phyloP scores from a whole-genome alignment of 2,113 vertebrate species.

The Bungarus multicinctus region DNA sequence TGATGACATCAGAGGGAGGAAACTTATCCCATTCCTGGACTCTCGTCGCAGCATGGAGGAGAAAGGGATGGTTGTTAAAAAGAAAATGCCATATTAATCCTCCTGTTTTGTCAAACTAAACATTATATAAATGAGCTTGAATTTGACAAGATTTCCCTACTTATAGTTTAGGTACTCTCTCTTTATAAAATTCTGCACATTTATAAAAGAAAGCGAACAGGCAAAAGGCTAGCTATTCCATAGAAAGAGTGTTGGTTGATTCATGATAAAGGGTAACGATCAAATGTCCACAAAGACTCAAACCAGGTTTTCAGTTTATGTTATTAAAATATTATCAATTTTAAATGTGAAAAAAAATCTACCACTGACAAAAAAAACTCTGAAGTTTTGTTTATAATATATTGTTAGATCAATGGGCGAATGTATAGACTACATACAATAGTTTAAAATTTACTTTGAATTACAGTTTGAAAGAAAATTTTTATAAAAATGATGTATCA shows the following conservation, averaged over 20 bases:
- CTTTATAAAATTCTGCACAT: neutral
- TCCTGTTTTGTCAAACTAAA: too few species aligned
- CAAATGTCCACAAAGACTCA: neutral
- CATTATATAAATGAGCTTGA: too few species aligned
- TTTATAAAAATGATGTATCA: too few species aligned
- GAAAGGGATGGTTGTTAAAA: constrained; percentile 26
- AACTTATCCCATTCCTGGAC: too few species aligned
- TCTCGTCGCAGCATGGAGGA: neutral
- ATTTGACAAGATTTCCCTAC: too few species aligned
- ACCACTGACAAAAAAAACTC: neutral
- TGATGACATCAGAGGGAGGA: too few species aligned
- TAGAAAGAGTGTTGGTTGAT: neutral
- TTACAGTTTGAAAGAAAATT: too few species aligned
- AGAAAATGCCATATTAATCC: neutral
- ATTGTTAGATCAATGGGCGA: too few species aligned
- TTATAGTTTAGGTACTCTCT: neutral
- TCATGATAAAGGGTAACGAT: neutral
- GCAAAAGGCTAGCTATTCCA: neutral
- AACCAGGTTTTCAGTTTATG: neutral
- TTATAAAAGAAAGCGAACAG: neutral
- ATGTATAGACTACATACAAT: too few species aligned
- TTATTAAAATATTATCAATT: neutral
- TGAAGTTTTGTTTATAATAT: neutral
- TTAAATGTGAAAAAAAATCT: neutral
- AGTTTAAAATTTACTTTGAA: too few species aligned